A percentile compares a stretch with the other conserved stretches of the same genome.
Conservation (phyloP, 2,888 invertebrate species). For the Julus scanicus region DNA sequence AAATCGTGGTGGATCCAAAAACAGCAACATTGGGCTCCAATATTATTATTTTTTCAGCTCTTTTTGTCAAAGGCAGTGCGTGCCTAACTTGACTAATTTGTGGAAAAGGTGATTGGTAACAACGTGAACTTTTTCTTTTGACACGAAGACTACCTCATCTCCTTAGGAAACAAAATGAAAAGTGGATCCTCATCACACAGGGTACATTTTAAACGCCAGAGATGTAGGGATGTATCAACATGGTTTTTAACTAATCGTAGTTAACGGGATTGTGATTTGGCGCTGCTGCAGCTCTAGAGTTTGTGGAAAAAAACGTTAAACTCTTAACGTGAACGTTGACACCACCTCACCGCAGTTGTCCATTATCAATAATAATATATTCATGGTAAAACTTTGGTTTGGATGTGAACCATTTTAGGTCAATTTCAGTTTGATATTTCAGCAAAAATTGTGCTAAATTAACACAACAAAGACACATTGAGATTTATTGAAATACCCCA, state of each 20-base stretch:
- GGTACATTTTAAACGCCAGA: background rate
- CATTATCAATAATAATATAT: conserved; percentile 15
- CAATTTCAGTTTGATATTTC: background rate
- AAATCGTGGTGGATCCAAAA: conserved; percentile 2
- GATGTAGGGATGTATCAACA: background rate
- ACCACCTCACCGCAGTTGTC: background rate
- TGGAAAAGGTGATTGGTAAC: conserved; percentile 28
- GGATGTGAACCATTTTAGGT: background rate
- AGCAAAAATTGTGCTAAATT: background rate
- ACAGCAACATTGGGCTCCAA: background rate
- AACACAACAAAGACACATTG: background rate
- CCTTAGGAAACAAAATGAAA: conserved; percentile 3
- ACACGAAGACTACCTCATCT: conserved; percentile 27
- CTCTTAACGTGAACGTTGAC: background rate
- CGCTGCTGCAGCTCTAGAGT: conserved; percentile 13
- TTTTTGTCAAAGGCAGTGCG: background rate
- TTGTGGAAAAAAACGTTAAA: conserved; percentile 7
- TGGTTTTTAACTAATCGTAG: conserved; percentile 22
- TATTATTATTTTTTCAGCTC: background rate
- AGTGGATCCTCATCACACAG: conserved; percentile 27
- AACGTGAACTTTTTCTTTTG: conserved; percentile 29
- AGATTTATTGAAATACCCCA: background rate
- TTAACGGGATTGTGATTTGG: conserved; percentile 19
- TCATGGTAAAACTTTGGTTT: conserved; percentile 21
- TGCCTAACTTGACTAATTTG: conserved; percentile 19